These are phyloP conservation scores for Andrena dorsata DNA, from an alignment of 2,888 invertebrate species.

Conservation along the genomic window DNA sequence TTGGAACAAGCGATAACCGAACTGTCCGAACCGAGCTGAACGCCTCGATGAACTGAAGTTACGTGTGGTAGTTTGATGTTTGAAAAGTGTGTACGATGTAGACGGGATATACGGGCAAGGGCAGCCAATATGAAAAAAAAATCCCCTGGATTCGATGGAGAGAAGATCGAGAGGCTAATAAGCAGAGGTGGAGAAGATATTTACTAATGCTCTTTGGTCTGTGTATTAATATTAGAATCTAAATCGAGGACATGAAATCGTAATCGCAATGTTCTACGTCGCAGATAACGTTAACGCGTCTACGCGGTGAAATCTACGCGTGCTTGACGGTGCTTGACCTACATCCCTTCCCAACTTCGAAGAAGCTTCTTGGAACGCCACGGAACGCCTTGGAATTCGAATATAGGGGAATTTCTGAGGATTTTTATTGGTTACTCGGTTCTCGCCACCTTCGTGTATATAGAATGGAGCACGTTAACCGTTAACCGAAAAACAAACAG, in stretches of 20 bases:
- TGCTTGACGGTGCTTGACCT: neutral
- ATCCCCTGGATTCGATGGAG: neutral
- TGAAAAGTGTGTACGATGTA: neutral
- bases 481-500: neutral
- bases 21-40: slow-evolving; percentile 21
- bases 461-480: neutral
- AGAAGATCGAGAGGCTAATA: too few relatives aligned
- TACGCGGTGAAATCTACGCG: too few relatives aligned
- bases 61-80: neutral
- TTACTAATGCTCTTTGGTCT: too few relatives aligned
- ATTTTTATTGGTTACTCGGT: neutral
- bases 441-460: neutral
- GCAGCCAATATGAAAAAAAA: neutral
- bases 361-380: too few relatives aligned
- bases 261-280: too few relatives aligned
- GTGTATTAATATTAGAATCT: too few relatives aligned
- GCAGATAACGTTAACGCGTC: too few relatives aligned
- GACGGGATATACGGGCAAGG: neutral
- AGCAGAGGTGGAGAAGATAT: too few relatives aligned
- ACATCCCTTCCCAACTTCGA: neutral
- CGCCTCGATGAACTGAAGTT: slow-evolving; percentile 30
- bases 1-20: slow-evolving; percentile 15
- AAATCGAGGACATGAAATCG: too few relatives aligned
- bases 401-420: slow-evolving; percentile 15
- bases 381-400: neutral